Evolutionary conservation across 2,888 invertebrate species (phyloP), one percentile per base, ranked within the genome.

Genomic region (Pachliopta kotzebuea): DNA sequence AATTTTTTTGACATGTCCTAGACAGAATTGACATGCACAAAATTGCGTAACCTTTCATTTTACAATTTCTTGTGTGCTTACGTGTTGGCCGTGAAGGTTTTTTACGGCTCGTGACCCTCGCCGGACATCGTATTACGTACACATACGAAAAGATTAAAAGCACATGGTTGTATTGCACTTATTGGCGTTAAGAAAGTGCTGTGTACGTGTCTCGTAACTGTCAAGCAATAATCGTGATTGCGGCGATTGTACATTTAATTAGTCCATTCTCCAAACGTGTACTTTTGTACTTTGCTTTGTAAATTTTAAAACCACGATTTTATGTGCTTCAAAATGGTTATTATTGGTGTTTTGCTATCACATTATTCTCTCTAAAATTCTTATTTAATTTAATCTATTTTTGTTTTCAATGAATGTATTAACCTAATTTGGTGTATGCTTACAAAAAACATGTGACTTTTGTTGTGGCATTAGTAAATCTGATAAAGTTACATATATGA

Each of bases 1-100:
- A 60, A 56, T 57, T 65, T 50, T 60, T 56, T 56, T 65, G 52
- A 56, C 37, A 60, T 65, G 54, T 56, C 62, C n/a, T 56, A 42
- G 71, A 71, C 71, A 68, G 73, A 76, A 59, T 80, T 80, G 81
- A 81, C 84, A 79, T 78, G 76, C 76, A 70, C 77, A 71, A 78
- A 90, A 90, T 90, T 91, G 90, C 90, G 90, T 90, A 90, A 91
- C 89, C 87, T 86, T 85, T 88, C 86, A 83, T 87, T 88, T 85
- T 81, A 79, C 81, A 83, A 74, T 84, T 85, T 81, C 81, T 70
- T 74, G 83, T 84, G 85, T 90, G 90, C 91, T 88, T 90, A 91
- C 91, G 91, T 91, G 91, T 90, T 88, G 88, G 78, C 79, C 77
- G 81, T 86, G 87, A 89, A 88, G 89, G 86, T 89, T 88, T 62